Evolutionary conservation across 2,113 vertebrate genomes (phyloP), one percentile per base, ranked within the genome.

Genomic region (Kryptolebias marmoratus): DNA sequence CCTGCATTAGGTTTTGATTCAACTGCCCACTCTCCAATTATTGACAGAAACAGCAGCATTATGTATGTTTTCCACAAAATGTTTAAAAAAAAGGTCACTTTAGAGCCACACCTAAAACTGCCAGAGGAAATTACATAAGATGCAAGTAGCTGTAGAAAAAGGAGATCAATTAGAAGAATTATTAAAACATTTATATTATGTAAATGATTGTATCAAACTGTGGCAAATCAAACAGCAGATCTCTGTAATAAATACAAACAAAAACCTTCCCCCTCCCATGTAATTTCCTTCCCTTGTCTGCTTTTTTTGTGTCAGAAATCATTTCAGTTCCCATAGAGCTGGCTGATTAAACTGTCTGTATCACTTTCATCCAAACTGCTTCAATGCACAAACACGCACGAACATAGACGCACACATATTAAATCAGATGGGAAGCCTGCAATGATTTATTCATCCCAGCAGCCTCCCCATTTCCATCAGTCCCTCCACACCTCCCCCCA

Each of bases 401-500:
- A 45, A 47, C 68, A 31, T 22, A 14, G 45, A 48, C 73, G 65
- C 36, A 61, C 42, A 64, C 42, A 57, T 44, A 70, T 79, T 68
- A 78, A 91, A 83, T 87, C 76, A 79, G 72, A 85, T 58, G 30
- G 48, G 31, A 59, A 81, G n/a, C 58, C 52, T 67, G 10, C 64
- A 68, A 42, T 85, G 70, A 87, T 90, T 92, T 91, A 91, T 93
- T 92, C 84, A 90, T 88, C 80, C 65, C 71, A 10, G 31, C 60
- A 76, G 66, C 57, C 70, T 14, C 53, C 31, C 56, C 0, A 5
- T 61, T 75, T 11, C 57, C 65, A 31, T 77, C 71, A 52, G 22
- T 58, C 48, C 31, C 13, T 13, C 31, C 4, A 27, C 73, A 80
- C 84, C 71, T 85, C 87, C 87, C 50, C 87, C 85, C 86, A 77